phyloP scores from a whole-genome alignment of 1,140 invertebrate species.

The Diorhabda sublineata region DNA sequence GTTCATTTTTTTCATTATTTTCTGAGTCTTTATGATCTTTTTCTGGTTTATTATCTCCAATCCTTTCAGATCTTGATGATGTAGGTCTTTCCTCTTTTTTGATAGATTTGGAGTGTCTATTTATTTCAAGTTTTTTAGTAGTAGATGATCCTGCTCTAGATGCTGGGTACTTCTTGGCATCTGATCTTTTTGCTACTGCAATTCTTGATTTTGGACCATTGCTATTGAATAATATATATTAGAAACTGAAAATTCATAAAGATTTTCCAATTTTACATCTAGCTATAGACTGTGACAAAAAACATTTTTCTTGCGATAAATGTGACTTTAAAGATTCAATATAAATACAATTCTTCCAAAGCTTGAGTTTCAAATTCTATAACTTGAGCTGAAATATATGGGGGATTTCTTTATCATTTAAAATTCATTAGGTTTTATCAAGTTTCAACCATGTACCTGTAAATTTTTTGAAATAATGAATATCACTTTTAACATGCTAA shows the following conservation, averaged over 20 bases:
- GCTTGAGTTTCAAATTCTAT: no score
- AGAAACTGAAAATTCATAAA: not conserved
- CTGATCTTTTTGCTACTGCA: conserved; percentile 34
- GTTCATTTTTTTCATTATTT: conserved; percentile 62
- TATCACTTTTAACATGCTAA: no score
- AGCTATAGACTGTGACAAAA: no score
- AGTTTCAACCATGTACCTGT: no score
- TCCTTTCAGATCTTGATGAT: conserved; percentile 41
- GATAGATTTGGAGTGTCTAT: conserved; percentile 19
- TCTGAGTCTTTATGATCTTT: conserved; percentile 46
- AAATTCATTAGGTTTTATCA: no score
- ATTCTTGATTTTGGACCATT: conserved; percentile 37
- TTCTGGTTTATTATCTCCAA: conserved; percentile 31
- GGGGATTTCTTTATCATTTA: no score
- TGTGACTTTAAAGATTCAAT: no score
- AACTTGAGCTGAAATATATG: no score
- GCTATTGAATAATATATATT: conserved; percentile 23
- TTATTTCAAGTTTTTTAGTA: conserved; percentile 32
- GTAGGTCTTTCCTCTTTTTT: conserved; percentile 45
- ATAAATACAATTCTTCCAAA: no score
- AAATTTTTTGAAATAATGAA: no score
- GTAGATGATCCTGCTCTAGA: conserved; percentile 36
- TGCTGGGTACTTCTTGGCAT: conserved; percentile 33
- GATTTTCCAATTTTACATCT: no score
- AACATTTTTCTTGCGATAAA: no score